A percentile compares a stretch with the other conserved stretches of the same genome.
These are phyloP conservation scores for Plebejus anna DNA, from an alignment of 2,888 invertebrate genomes.

Conservation along the genomic window DNA sequence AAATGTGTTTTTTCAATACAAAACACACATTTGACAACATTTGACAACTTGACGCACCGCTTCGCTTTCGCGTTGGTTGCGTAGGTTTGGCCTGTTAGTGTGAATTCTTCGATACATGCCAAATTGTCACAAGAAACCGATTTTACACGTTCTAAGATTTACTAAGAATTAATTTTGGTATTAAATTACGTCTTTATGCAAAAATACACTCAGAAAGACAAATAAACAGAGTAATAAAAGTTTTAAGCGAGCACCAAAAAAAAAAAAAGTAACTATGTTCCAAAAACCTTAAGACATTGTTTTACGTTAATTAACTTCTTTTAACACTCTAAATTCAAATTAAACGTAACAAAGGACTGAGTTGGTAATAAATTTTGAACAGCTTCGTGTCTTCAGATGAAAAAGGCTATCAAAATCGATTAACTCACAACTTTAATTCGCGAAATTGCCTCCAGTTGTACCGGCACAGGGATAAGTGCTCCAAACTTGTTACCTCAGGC, in stretches of 20 bases:
- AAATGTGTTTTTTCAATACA: too few species aligned
- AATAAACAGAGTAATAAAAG: not conserved
- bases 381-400: not conserved
- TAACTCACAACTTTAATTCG: conserved; percentile 13
- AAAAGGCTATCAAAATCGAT: conserved; percentile 16
- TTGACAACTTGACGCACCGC: too few species aligned
- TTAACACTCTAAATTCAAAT: conserved; percentile 2
- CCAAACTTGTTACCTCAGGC: not conserved
- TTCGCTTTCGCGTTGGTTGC: too few species aligned
- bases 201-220: not conserved
- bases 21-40: too few species aligned
- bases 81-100: too few species aligned
- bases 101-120: too few species aligned
- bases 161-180: too few species aligned
- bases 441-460: not conserved
- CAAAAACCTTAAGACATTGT: not conserved
- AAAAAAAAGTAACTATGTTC: not conserved
- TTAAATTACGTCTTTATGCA: not conserved
- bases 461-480: conserved; percentile 11
- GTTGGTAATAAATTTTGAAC: not conserved
- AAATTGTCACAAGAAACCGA: too few species aligned
- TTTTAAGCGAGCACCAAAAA: not conserved
- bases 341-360: not conserved
- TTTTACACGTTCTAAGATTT: too few species aligned
- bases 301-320: not conserved